phyloP scores from a whole-genome alignment of 2,113 vertebrate species.

The Galeopterus variegatus region DNA sequence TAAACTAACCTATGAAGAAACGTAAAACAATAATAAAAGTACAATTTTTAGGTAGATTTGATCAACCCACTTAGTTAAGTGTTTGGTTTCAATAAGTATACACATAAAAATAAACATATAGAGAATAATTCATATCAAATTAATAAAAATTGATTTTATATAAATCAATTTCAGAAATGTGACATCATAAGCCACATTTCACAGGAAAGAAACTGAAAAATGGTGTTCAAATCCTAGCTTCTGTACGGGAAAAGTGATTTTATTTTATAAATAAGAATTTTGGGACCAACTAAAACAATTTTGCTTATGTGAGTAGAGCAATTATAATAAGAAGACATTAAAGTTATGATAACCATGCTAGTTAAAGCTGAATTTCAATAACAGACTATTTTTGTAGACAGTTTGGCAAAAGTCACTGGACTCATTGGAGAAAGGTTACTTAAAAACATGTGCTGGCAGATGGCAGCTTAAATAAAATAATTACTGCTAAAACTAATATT shows the following conservation, averaged over 20 bases:
- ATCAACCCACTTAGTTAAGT: slow-evolving; percentile 18
- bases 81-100: not conserved
- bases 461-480: slow-evolving; percentile 54
- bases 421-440: slow-evolving; percentile 37
- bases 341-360: slow-evolving; percentile 48
- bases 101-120: not conserved
- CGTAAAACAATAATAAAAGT: slow-evolving; percentile 33
- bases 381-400: slow-evolving; percentile 51
- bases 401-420: slow-evolving; percentile 63
- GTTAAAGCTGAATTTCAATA: slow-evolving; percentile 54
- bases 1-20: not conserved
- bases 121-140: not conserved
- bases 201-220: slow-evolving; percentile 20
- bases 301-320: slow-evolving; percentile 35
- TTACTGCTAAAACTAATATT: slow-evolving; percentile 60
- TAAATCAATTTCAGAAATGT: slow-evolving; percentile 22
- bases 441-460: slow-evolving; percentile 58
- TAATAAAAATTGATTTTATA: slow-evolving; percentile 48
- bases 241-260: slow-evolving; percentile 47
- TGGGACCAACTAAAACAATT: not conserved
- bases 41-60: slow-evolving; percentile 12
- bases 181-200: slow-evolving; percentile 11
- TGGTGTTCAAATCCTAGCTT: slow-evolving; percentile 21
- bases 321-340: slow-evolving; percentile 52
- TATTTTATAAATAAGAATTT: slow-evolving; percentile 68